These are phyloP conservation scores for Nephila pilipes DNA, from an alignment of 1,140 invertebrate genomes.

Conservation along the genomic window DNA sequence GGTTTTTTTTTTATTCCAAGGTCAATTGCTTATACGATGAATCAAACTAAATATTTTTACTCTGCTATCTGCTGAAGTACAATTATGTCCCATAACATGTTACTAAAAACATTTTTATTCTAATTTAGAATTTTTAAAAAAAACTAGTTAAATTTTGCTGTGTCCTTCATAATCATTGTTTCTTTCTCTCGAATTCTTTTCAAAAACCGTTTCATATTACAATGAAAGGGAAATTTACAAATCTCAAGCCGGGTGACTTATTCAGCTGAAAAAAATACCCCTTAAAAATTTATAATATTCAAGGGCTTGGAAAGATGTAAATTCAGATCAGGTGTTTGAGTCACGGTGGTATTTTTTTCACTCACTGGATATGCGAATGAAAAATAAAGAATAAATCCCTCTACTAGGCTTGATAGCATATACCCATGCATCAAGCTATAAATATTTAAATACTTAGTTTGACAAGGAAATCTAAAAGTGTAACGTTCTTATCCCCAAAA, in stretches of 20 bases:
- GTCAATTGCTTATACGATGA: too few relatives aligned
- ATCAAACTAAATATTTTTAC: too few relatives aligned
- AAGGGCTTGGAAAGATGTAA: neutral
- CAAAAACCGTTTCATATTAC: too few relatives aligned
- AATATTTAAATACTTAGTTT: slow-evolving; percentile 29
- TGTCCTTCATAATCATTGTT: too few relatives aligned
- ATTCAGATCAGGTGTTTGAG: neutral
- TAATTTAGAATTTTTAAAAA: too few relatives aligned
- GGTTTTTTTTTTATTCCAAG: too few relatives aligned
- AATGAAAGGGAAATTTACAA: too few relatives aligned
- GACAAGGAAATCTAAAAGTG: neutral
- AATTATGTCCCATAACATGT: too few relatives aligned
- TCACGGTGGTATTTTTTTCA: neutral
- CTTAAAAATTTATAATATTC: neutral
- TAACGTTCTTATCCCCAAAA: neutral
- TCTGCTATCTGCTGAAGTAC: too few relatives aligned
- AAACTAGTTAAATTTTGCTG: too few relatives aligned
- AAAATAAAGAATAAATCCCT: neutral
- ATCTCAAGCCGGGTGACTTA: neutral
- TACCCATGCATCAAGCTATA: neutral
- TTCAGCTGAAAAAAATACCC: neutral
- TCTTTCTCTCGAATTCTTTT: too few relatives aligned
- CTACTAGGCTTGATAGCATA: neutral
- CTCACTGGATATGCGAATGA: neutral
- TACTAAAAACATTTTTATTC: too few relatives aligned